Evolutionary conservation across 2,797 vertebrate genomes (phyloP).

Genomic region (Myotis pilosus): DNA sequence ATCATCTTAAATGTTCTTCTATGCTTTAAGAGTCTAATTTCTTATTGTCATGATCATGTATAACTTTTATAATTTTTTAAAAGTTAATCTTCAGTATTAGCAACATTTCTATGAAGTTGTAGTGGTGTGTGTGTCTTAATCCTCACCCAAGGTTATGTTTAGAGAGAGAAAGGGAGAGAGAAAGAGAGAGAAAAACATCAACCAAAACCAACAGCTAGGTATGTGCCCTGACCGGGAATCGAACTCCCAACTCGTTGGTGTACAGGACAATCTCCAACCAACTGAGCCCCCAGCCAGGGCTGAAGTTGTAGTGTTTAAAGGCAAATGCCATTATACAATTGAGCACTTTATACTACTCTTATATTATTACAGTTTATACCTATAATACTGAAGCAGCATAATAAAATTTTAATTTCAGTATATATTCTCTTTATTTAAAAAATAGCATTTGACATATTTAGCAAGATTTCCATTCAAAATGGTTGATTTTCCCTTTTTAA

Average conservation of each 20-base stretch:
- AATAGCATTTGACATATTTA: not conserved
- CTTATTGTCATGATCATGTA: not conserved
- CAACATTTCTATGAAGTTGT: not conserved
- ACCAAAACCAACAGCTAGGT: not conserved
- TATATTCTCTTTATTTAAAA: not conserved
- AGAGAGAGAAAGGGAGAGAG: not conserved
- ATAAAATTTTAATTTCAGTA: not conserved
- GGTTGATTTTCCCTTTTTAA: constrained; percentile 14
- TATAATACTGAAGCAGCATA: not conserved
- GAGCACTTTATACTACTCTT: not conserved
- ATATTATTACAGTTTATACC: not conserved
- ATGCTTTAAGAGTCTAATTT: not conserved
- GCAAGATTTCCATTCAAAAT: constrained; percentile 40
- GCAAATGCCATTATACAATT: not conserved
- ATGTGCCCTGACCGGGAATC: not conserved
- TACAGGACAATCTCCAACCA: not conserved
- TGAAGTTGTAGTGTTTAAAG: constrained; percentile 5
- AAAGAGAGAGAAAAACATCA: not conserved
- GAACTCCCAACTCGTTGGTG: not conserved
- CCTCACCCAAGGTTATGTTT: not conserved
- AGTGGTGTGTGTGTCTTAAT: not conserved
- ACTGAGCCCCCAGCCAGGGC: not conserved
- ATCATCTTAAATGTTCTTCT: constrained; percentile 6
- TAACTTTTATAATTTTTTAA: constrained; percentile 3
- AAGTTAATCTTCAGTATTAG: constrained; percentile 7